A percentile compares a stretch with the other conserved stretches of the same genome.
Conservation (phyloP, 2,888 invertebrate species). For the Plusia festucae region DNA sequence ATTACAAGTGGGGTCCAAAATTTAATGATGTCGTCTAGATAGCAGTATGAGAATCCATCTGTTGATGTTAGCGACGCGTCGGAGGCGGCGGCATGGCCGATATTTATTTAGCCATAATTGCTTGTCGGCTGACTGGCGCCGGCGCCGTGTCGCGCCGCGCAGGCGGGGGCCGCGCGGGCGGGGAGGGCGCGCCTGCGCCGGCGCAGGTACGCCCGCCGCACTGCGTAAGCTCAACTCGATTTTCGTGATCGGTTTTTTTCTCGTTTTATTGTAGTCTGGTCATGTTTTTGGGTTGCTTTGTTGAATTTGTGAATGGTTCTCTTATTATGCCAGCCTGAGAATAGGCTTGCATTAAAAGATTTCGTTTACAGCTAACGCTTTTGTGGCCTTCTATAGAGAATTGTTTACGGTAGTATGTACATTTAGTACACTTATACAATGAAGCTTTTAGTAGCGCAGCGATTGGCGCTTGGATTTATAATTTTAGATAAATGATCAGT, state of each 20-base stretch:
- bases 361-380: conserved; percentile 66
- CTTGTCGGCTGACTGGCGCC: conserved; percentile 88
- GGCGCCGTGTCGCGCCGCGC: conserved; percentile 84
- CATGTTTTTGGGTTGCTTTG: conserved; percentile 85
- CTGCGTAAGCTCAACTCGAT: conserved; percentile 84
- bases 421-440: conserved; percentile 33
- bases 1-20: conserved; percentile 76
- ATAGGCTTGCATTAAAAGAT: conserved; percentile 66
- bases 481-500: conserved; percentile 39
- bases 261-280: conserved; percentile 81
- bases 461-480: conserved; percentile 23
- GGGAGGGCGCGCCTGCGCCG: conserved; percentile 67
- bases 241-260: conserved; percentile 84
- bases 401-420: conserved; percentile 51
- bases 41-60: conserved; percentile 80
- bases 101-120: conserved; percentile 89
- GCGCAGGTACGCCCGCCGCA: conserved; percentile 81
- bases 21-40: conserved; percentile 84
- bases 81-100: conserved; percentile 85
- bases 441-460: conserved; percentile 37
- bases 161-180: conserved; percentile 55
- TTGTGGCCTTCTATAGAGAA: conserved; percentile 55
- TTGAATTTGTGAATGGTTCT: conserved; percentile 85
- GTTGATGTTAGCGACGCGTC: conserved; percentile 79
- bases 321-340: conserved; percentile 65